These are phyloP conservation scores for Choloepus hoffmanni DNA, from an alignment of 2,113 vertebrate species.

Conservation along the genomic window DNA sequence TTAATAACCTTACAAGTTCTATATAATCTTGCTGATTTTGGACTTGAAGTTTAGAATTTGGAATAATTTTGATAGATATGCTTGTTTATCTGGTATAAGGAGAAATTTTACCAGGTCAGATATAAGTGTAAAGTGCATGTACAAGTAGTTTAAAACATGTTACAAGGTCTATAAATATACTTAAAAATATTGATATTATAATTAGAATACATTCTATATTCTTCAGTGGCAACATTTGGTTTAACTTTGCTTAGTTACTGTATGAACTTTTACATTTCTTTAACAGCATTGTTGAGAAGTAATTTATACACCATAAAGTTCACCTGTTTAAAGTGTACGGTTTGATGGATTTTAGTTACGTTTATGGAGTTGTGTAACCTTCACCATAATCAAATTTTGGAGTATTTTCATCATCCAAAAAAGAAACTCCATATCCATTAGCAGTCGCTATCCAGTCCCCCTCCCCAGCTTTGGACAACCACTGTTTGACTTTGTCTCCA, in stretches of 20 bases:
- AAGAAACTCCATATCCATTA: neutral
- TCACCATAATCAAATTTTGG: neutral
- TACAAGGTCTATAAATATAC: neutral
- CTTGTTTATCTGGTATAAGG: neutral
- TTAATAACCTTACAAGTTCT: neutral
- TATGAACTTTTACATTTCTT: neutral
- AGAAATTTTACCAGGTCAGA: neutral
- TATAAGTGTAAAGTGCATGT: neutral
- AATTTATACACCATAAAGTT: neutral
- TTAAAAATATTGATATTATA: neutral
- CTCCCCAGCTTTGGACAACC: neutral
- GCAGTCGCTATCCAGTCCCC: neutral
- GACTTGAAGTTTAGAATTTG: neutral
- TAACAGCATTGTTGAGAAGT: neutral
- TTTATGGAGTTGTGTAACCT: neutral
- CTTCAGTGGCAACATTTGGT: neutral
- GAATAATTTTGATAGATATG: neutral
- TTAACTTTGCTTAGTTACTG: slow-evolving; percentile 25
- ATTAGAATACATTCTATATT: slow-evolving; percentile 11
- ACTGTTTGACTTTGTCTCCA: neutral
- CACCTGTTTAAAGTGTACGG: neutral
- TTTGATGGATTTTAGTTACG: slow-evolving; percentile 13
- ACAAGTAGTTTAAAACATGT: neutral
- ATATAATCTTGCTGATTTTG: neutral
- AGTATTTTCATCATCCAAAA: neutral